A percentile compares a stretch with the other conserved stretches of the same genome.
These are phyloP conservation scores for Horisme vitalbata DNA, from an alignment of 2,888 invertebrate genomes.

Conservation along the genomic window DNA sequence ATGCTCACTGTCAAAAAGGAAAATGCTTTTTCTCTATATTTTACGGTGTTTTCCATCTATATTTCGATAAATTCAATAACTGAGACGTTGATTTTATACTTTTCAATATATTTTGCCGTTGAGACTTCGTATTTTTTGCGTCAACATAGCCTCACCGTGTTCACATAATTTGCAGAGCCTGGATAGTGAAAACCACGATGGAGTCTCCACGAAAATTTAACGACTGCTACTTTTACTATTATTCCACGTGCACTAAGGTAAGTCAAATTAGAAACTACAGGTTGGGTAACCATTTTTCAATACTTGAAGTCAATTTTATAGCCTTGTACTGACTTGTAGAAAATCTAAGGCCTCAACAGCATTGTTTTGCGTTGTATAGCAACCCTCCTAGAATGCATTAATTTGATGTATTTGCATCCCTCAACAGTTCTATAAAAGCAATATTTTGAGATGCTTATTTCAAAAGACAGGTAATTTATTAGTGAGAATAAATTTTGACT, in stretches of 20 bases:
- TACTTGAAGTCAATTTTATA: background rate
- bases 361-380: constrained; percentile 19
- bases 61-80: constrained; percentile 8
- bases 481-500: too few relatives aligned
- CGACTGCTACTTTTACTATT: constrained; percentile 95
- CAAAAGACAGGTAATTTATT: too few relatives aligned
- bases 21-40: constrained; percentile 56
- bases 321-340: background rate
- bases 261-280: constrained; percentile 40
- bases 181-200: constrained; percentile 76
- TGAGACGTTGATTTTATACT: constrained; percentile 2
- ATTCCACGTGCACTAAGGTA: constrained; percentile 93
- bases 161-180: constrained; percentile 62
- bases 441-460: too few relatives aligned
- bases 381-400: background rate
- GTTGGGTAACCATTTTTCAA: constrained; percentile 5
- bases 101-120: background rate
- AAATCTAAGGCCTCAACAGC: constrained; percentile 10
- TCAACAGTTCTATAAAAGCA: too few relatives aligned
- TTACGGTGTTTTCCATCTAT: constrained; percentile 39
- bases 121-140: constrained; percentile 32
- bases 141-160: constrained; percentile 31
- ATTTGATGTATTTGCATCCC: too few relatives aligned
- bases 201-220: constrained; percentile 89
- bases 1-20: constrained; percentile 69